Percentiles rank a stretch among this genome's conserved stretches.
Conservation (phyloP, 2,113 vertebrate genomes). For the pig (Sus scrofa) region DNA sequence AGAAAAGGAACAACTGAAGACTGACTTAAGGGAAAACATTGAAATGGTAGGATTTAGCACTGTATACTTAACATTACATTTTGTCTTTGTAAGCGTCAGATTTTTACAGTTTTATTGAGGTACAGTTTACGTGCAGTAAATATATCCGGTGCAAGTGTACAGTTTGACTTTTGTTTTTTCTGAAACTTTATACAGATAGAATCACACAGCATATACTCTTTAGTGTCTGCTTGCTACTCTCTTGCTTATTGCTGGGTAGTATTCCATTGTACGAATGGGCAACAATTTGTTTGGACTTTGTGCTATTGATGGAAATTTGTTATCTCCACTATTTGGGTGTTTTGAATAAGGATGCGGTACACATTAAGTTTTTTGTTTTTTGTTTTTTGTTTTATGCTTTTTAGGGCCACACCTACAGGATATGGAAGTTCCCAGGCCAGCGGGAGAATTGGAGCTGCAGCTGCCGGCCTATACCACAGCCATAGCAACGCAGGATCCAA, state of each 20-base stretch:
- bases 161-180: not conserved
- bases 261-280: not conserved
- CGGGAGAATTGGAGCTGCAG: too few species aligned
- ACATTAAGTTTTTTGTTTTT: too few species aligned
- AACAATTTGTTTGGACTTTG: not conserved
- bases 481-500: too few species aligned
- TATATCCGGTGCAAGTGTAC: not conserved
- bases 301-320: not conserved
- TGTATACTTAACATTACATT: not conserved
- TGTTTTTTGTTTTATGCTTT: too few species aligned
- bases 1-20: slow-evolving; percentile 77
- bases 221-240: not conserved
- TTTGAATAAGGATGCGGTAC: not conserved
- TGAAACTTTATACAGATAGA: not conserved
- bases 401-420: too few species aligned
- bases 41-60: slow-evolving; percentile 74
- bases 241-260: not conserved
- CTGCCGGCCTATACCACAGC: too few species aligned
- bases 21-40: slow-evolving; percentile 75
- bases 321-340: not conserved
- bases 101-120: not conserved
- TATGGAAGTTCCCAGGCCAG: too few species aligned
- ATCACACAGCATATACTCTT: not conserved
- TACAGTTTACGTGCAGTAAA: not conserved
- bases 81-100: not conserved